These are phyloP conservation scores for Pampus argenteus DNA, from an alignment of 2,797 vertebrate species.

Conservation along the genomic window DNA sequence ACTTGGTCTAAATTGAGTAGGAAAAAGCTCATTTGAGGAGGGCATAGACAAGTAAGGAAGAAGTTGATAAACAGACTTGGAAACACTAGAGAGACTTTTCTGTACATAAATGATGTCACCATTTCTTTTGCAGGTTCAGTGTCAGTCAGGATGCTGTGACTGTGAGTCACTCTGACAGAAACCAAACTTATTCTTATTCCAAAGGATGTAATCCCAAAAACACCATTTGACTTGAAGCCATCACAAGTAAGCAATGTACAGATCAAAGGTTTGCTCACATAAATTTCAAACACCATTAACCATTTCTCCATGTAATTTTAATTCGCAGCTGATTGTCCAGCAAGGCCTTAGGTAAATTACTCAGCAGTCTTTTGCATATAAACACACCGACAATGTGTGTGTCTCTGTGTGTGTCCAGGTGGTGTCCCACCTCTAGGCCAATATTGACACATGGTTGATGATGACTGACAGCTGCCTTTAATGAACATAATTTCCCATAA, in stretches of 20 bases:
- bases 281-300: slow-evolving; percentile 1
- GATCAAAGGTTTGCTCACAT: not conserved
- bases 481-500: too few relatives aligned
- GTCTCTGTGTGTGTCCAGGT: slow-evolving; percentile 4
- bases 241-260: slow-evolving; percentile 5
- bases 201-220: slow-evolving; percentile 22
- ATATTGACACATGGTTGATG: slow-evolving; percentile 20
- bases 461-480: slow-evolving; percentile 46
- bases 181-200: slow-evolving; percentile 19
- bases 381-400: not conserved
- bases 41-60: not conserved
- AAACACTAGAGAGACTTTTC: slow-evolving; percentile 21
- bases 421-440: slow-evolving; percentile 3
- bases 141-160: slow-evolving; percentile 40
- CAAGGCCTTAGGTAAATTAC: slow-evolving; percentile 3
- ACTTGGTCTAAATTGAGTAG: too few relatives aligned
- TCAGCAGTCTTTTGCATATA: not conserved
- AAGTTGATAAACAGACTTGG: slow-evolving; percentile 22
- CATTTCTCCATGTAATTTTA: slow-evolving; percentile 11
- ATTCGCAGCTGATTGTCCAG: slow-evolving; percentile 8
- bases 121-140: slow-evolving; percentile 20
- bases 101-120: slow-evolving; percentile 24
- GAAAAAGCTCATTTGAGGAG: too few relatives aligned
- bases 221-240: slow-evolving; percentile 17
- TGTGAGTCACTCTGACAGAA: slow-evolving; percentile 31